These are phyloP conservation scores for Globicephala melas DNA, from an alignment of 2,113 vertebrate genomes.

Conservation along the genomic window DNA sequence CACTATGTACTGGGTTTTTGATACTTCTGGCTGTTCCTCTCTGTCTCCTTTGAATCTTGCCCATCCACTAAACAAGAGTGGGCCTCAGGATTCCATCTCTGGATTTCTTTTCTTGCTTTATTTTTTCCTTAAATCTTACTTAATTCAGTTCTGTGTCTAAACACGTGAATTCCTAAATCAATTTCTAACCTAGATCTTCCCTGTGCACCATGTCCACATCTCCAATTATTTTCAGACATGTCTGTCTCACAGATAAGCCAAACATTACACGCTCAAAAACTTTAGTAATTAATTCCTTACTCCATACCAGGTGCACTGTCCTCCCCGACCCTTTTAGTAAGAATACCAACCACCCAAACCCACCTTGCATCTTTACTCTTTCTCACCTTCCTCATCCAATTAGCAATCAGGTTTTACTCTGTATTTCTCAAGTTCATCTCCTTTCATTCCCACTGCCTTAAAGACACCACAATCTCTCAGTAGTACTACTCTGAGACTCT, in stretches of 20 bases:
- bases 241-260: neutral
- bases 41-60: neutral
- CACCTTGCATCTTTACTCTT: neutral
- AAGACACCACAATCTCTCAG: neutral
- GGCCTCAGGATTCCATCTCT: neutral
- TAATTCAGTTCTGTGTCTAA: neutral
- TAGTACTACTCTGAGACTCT: neutral
- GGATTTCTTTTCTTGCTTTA: neutral
- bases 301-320: neutral
- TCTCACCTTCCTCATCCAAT: neutral
- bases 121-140: neutral
- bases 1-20: neutral
- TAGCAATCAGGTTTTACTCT: neutral
- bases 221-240: neutral
- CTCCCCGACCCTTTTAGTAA: neutral
- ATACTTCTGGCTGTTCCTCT: neutral
- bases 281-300: neutral
- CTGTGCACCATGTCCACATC: neutral
- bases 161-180: neutral
- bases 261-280: neutral
- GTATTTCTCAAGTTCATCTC: neutral
- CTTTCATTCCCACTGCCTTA: neutral
- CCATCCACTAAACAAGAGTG: neutral
- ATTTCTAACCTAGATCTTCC: neutral
- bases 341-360: neutral